Evolutionary conservation across 1,140 invertebrate species (phyloP).

Genomic region (Cyclargus thomasi): DNA sequence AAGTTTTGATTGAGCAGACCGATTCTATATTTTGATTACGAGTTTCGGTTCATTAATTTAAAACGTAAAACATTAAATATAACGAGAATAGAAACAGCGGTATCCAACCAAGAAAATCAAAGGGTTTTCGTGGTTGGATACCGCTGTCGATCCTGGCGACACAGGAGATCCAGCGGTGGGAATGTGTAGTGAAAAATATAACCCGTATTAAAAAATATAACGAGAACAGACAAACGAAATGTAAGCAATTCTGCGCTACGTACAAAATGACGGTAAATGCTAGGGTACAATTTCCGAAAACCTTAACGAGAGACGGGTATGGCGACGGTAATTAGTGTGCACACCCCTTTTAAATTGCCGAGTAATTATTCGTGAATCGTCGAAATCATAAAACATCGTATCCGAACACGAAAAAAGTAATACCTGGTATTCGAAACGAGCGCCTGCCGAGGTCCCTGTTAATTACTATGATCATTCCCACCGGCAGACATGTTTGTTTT

Average conservation of each 20-base stretch:
- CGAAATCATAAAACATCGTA: slow-evolving; percentile 3
- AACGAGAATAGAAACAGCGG: not conserved
- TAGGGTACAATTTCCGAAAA: not conserved
- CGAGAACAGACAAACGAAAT: not conserved
- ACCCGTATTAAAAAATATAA: too few species aligned
- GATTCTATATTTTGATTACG: not conserved
- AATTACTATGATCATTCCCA: slow-evolving; percentile 10
- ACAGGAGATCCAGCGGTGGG: too few species aligned
- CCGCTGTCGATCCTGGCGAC: too few species aligned
- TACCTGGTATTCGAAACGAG: slow-evolving; percentile 9
- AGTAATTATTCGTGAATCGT: slow-evolving; percentile 3
- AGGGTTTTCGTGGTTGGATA: too few species aligned
- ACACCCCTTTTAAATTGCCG: slow-evolving; percentile 2
- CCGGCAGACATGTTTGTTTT: not conserved
- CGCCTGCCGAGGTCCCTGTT: not conserved
- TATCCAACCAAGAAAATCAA: too few species aligned
- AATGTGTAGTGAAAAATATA: too few species aligned
- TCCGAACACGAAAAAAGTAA: not conserved
- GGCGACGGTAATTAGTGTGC: not conserved
- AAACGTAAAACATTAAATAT: not conserved
- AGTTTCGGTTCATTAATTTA: too few species aligned
- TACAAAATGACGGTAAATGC: not conserved
- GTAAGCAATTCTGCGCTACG: too few species aligned
- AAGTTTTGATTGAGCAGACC: not conserved
- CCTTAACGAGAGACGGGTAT: not conserved